A percentile compares a stretch with the other conserved stretches of the same genome.
Evolutionary conservation across 2,797 vertebrate species (phyloP).

Genomic region (Gambelia wislizenii): DNA sequence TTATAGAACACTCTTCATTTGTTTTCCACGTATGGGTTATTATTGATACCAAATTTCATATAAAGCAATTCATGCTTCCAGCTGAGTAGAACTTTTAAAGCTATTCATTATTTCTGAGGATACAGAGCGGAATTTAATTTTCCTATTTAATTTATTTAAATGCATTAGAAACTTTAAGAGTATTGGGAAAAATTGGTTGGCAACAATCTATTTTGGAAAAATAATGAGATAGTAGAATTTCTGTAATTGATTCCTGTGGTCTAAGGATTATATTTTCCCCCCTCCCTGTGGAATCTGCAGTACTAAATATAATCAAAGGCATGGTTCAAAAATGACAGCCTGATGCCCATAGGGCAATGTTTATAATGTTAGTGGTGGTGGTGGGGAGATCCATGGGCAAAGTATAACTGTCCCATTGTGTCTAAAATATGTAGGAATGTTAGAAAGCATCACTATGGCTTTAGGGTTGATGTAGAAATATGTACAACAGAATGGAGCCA

Average conservation of each 20-base stretch:
- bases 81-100: conserved; percentile 56
- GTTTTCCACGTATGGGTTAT: conserved; percentile 37
- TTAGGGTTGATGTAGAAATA: not conserved
- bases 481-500: not conserved
- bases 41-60: conserved; percentile 62
- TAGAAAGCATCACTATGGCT: not conserved
- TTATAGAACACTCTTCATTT: conserved; percentile 47
- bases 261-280: conserved; percentile 5
- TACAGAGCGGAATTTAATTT: conserved; percentile 66
- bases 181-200: conserved; percentile 40
- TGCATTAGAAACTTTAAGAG: conserved; percentile 31
- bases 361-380: not conserved
- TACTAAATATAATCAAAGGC: conserved; percentile 26
- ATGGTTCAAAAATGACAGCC: not conserved
- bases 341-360: not conserved
- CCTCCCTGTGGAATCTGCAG: conserved; percentile 22
- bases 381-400: not conserved
- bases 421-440: not conserved
- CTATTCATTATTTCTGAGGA: conserved; percentile 68
- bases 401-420: not conserved
- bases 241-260: conserved; percentile 24
- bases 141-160: conserved; percentile 69
- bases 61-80: conserved; percentile 58
- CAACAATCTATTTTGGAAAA: conserved; percentile 58
- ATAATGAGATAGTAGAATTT: conserved; percentile 13